Evolutionary conservation across 1,140 invertebrate species (phyloP).

Genomic region (Saccostrea echinata): DNA sequence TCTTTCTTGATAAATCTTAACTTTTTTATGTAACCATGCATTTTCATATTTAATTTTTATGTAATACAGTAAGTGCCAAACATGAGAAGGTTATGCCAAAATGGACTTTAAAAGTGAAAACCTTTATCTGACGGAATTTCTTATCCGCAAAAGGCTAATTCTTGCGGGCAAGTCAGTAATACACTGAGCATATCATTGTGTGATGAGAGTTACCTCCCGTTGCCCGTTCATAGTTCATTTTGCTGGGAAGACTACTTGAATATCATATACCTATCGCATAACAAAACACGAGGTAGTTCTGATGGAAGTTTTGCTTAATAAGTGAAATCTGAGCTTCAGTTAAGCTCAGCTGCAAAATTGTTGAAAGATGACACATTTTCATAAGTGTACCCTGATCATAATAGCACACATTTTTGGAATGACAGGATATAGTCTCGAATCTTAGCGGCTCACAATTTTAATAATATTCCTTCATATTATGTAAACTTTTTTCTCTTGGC

Average conservation of each 20-base stretch:
- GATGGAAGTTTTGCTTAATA: not conserved
- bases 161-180: too few relatives aligned
- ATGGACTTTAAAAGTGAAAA: too few relatives aligned
- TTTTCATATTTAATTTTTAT: too few relatives aligned
- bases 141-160: too few relatives aligned
- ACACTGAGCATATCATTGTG: too few relatives aligned
- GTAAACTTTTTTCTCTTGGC: not conserved
- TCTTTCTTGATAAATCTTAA: too few relatives aligned
- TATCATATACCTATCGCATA: not conserved
- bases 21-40: too few relatives aligned
- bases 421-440: not conserved
- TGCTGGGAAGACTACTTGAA: not conserved
- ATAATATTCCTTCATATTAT: not conserved
- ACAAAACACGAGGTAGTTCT: slow-evolving; percentile 3
- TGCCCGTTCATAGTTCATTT: not conserved
- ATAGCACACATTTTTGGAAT: not conserved
- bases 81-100: too few relatives aligned
- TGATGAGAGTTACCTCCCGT: not conserved
- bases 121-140: too few relatives aligned
- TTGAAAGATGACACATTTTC: not conserved
- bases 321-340: not conserved
- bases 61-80: too few relatives aligned
- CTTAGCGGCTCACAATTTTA: not conserved
- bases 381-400: not conserved
- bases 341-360: not conserved